These are phyloP conservation scores for Phaethornis superciliosus DNA, from an alignment of 2,113 vertebrate species.

Conservation along the genomic window DNA sequence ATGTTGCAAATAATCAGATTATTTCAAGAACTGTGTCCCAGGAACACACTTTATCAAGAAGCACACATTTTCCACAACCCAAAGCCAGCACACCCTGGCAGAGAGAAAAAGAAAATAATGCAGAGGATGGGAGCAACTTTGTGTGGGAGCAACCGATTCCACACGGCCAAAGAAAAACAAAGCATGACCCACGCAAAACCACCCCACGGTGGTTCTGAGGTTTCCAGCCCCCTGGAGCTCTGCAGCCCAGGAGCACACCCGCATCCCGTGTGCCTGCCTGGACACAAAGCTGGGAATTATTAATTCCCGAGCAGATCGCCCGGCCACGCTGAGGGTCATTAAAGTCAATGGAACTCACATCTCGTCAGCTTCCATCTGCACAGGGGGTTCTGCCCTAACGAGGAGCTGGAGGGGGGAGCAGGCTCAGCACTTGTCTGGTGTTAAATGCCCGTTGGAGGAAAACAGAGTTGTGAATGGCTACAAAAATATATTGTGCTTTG, in stretches of 20 bases:
- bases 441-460: background rate
- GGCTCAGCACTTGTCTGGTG: background rate
- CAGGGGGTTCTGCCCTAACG: background rate
- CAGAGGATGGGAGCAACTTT: background rate
- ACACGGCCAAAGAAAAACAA: background rate
- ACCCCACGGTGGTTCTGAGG: rapidly evolving
- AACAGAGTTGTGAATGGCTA: background rate
- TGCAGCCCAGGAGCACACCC: rapidly evolving
- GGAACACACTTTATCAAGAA: background rate
- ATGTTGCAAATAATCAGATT: background rate
- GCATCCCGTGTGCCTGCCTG: background rate
- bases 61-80: background rate
- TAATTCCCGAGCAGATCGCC: background rate
- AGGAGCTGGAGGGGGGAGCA: conserved; percentile 1
- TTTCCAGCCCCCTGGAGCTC: background rate
- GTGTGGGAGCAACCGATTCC: rapidly evolving
- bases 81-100: rapidly evolving
- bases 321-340: background rate
- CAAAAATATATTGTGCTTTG: background rate
- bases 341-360: conserved; percentile 3
- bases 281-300: background rate
- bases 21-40: too few species aligned
- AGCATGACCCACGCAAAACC: background rate
- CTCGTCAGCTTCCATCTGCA: conserved; percentile 17
- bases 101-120: background rate